Evolutionary conservation across 2,797 vertebrate species (phyloP).

Genomic region (Spinus pinus): DNA sequence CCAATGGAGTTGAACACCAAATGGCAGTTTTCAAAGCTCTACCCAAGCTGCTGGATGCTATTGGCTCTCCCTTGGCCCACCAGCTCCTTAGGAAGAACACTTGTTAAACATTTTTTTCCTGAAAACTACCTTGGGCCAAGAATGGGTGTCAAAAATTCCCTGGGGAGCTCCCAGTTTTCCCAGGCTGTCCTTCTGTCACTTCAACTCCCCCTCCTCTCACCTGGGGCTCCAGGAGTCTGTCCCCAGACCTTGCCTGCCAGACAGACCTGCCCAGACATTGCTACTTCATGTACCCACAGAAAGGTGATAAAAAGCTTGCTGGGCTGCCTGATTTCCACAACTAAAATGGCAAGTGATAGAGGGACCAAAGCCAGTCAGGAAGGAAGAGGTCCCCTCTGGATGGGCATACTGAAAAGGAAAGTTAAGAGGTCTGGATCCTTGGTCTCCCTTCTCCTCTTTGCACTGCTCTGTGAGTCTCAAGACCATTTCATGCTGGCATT

Average conservation of each 20-base stretch:
- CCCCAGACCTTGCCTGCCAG: neutral
- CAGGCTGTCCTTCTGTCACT: neutral
- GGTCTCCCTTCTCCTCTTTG: neutral
- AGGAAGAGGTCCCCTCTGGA: neutral
- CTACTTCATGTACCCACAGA: fast-evolving
- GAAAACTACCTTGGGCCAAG: neutral
- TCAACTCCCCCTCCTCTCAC: neutral
- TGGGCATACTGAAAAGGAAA: neutral
- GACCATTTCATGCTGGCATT: neutral
- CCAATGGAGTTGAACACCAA: neutral
- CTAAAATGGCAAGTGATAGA: neutral
- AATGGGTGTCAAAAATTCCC: neutral
- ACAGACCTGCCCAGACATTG: neutral
- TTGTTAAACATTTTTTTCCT: neutral
- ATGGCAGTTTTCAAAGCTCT: neutral
- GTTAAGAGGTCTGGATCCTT: neutral
- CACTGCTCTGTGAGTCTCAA: neutral
- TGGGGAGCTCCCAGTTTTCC: neutral
- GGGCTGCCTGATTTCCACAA: neutral
- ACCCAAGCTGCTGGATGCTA: neutral
- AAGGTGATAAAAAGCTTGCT: neutral
- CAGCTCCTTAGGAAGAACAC: neutral
- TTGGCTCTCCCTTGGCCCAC: neutral
- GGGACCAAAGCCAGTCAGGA: neutral
- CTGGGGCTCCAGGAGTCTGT: neutral